Base-by-base conservation (phyloP, 2,888 invertebrate species). In the Limnephilus auricula region DNA sequence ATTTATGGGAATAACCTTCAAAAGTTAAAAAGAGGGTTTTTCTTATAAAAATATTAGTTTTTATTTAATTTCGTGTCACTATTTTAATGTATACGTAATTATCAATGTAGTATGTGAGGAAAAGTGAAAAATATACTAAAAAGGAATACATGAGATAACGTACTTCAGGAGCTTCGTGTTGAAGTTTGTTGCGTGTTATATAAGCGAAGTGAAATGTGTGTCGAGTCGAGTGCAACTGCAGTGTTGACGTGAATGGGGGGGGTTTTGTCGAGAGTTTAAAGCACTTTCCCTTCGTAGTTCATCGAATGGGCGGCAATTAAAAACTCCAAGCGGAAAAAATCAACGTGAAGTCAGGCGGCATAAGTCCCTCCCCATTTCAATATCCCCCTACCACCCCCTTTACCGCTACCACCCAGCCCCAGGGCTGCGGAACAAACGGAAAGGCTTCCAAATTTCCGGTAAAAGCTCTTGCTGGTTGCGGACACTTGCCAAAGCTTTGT, bases 401-500 rank as follows among this genome's bases (percentile, higher is more conserved):
- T 12, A 40, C 40, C 40, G 12, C 18, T 32, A 15, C 10, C 15
- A 3, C 34, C 25, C 40, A 2, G 12, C n/a, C 85, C 37, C 40
- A 13, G 34, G 34, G 34, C 84, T n/a, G n/a, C 37, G 31, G 87
- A 87, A 87, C 87, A 30, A 32, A 78, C 87, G 87, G 87, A 88
- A 88, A 88, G 79, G 87, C 78, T 78, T 78, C 87, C 87, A 88
- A 88, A 88, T 79, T 88, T 88, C 78, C 87, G 87, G 87, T 88
- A 78, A 65, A 65, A 88, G 32, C 87, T 37, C 87, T 85, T 79
- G 79, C 79, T 78, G 78, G 78, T 18, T 88, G 79, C 87, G 87
- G 87, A 65, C 87, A 88, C 87, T 88, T 34, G 87, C 87, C 87
- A 88, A 88, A 88, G 87, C 87, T 88, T 88, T 88, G 87, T 88